Evolutionary conservation across 92 coral and sea anemone genomes (phyloP).

Genomic region (Phenganax subtilis): DNA sequence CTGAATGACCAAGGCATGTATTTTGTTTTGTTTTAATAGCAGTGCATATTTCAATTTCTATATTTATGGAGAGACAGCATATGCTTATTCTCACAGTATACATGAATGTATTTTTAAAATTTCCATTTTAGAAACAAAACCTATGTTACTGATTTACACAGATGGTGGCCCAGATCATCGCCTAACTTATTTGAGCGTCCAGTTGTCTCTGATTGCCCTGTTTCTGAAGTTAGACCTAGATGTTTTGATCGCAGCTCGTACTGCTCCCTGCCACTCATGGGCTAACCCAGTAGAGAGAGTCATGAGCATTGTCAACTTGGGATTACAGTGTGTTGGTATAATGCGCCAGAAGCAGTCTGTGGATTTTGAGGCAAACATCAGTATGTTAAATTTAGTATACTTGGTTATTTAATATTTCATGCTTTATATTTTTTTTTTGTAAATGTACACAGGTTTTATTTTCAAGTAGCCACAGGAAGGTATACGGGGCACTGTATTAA

Average conservation of each 20-base stretch:
- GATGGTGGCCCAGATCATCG: conserved; percentile 36
- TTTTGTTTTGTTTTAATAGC: neutral
- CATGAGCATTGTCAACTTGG: conserved; percentile 41
- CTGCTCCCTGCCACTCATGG: conserved; percentile 42
- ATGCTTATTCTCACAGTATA: too few species aligned
- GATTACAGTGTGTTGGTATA: conserved; percentile 38
- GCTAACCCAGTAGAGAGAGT: conserved; percentile 40
- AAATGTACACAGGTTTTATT: too few species aligned
- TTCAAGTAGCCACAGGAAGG: too few species aligned
- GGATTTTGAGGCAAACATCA: neutral
- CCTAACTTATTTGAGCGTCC: conserved; percentile 18
- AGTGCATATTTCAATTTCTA: neutral
- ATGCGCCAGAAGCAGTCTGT: conserved; percentile 13
- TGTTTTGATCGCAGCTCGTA: conserved; percentile 30
- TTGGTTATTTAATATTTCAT: too few species aligned
- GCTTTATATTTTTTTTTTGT: too few species aligned
- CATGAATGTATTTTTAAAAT: too few species aligned
- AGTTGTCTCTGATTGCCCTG: conserved; percentile 26
- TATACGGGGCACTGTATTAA: too few species aligned
- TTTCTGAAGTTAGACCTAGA: conserved; percentile 31
- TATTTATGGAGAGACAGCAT: too few species aligned
- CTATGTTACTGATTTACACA: conserved; percentile 31
- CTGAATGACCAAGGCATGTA: conserved; percentile 1
- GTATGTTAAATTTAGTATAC: neutral
- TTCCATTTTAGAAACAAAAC: conserved; percentile 11